Base-by-base conservation (phyloP, 2,797 vertebrate genomes). In the Chloroceryle inda region DNA sequence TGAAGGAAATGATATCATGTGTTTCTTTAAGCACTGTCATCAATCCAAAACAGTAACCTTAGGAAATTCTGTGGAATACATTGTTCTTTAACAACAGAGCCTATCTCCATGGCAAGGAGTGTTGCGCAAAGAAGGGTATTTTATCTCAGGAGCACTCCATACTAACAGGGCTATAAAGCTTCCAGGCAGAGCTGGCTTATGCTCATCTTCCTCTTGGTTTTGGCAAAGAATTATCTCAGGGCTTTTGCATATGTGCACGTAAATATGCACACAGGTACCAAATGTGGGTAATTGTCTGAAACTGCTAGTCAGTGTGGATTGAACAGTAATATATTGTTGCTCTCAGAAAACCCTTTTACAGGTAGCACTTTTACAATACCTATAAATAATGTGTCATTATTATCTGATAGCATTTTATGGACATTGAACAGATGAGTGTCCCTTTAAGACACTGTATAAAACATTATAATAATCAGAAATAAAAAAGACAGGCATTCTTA, bases 1-100 rank as follows among this genome's bases (percentile, higher is more conserved):
- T 55, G 49, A 80, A 94, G 58, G 61, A 89, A 96, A 75, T 88
- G 15, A 72, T 55, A 72, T 79, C 44, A 72, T 81, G 10, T 88
- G 61, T 92, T 96, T 87, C 75, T 89, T 94, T 94, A 85, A 73
- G 42, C 42, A 78, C 31, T 44, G 31, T 66, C 47, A 68, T 88
- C 50, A 49, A 38, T 61, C 27, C 24, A 33, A 86, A 94, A 69
- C 66, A 94, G 88, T 42, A 80, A 81, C 23, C 7, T 37, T 38
- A 55, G 45, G 33, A 92, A 83, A 93, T 75, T 66, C 50, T 47
- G 5, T 80, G 66, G 42, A 78, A 72, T 40, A 49, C 58, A 73
- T 59, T 81, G n/a, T 63, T 88, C 47, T 95, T 85, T 55, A 91
- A 88, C 23, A 80, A 61, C 72, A 77, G 27, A 85, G 11, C 7